Conservation (phyloP, 2,113 vertebrate genomes). For the Cynocephalus volans region DNA sequence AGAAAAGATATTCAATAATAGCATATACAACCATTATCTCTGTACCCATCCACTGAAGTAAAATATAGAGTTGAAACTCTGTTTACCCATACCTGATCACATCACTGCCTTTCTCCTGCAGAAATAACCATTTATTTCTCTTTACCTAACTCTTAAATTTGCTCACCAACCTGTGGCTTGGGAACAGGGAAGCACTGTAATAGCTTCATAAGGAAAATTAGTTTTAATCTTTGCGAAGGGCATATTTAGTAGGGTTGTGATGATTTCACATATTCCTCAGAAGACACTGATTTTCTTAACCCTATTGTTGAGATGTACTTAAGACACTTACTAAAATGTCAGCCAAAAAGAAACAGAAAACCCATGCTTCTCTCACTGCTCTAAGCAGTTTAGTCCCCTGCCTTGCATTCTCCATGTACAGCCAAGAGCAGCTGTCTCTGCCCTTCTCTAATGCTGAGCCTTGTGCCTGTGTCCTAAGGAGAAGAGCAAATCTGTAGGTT, state of each 20-base stretch:
- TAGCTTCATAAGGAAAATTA: neutral
- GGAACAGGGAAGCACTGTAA: neutral
- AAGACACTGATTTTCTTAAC: neutral
- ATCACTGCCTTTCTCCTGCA: neutral
- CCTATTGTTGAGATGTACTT: neutral
- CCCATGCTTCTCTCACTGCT: neutral
- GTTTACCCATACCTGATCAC: neutral
- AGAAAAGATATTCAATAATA: neutral
- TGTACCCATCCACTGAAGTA: neutral
- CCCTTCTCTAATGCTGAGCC: neutral
- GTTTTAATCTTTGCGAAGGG: conserved; percentile 46
- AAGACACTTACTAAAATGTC: neutral
- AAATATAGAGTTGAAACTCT: neutral
- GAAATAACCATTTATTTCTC: conserved; percentile 5
- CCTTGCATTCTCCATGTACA: neutral
- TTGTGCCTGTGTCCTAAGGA: neutral
- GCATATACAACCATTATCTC: neutral
- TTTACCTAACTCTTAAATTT: conserved; percentile 7
- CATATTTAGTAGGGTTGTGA: neutral
- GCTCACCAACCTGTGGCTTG: neutral
- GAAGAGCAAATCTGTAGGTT: neutral
- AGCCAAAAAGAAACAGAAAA: neutral
- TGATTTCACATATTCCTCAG: neutral
- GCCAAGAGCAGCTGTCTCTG: neutral
- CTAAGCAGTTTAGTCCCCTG: neutral